phyloP scores from a whole-genome alignment of 2,888 invertebrate species.

The Aleiodes leptofemur region DNA sequence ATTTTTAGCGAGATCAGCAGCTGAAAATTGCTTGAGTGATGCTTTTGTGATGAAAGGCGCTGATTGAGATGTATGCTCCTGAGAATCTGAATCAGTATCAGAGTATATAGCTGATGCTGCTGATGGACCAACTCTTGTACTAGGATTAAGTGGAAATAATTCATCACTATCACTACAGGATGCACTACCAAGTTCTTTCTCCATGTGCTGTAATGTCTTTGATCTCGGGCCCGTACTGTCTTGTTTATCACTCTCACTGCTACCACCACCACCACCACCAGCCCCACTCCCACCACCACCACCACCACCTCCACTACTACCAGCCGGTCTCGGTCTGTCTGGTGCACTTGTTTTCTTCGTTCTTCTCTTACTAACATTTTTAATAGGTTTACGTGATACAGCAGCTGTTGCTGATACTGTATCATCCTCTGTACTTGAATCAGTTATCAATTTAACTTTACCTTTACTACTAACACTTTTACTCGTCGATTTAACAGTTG shows the following conservation, averaged over 20 bases:
- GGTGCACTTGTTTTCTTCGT: conserved; percentile 69
- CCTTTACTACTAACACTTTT: conserved; percentile 50
- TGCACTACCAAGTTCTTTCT: conserved; percentile 83
- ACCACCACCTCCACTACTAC: conserved; percentile 68
- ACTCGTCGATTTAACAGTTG: conserved; percentile 57
- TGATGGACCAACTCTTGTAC: conserved; percentile 68
- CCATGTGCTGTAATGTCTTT: conserved; percentile 83
- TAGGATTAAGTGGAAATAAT: conserved; percentile 79
- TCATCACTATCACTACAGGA: conserved; percentile 89
- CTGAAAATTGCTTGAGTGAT: conserved; percentile 89
- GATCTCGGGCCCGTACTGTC: conserved; percentile 72
- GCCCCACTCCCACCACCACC: conserved; percentile 67
- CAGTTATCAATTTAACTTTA: conserved; percentile 72
- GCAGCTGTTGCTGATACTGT: conserved; percentile 76
- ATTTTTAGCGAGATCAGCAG: conserved; percentile 86
- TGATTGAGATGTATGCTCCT: conserved; percentile 79
- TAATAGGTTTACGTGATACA: conserved; percentile 76
- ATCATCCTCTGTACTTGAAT: conserved; percentile 80
- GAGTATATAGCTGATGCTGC: conserved; percentile 88
- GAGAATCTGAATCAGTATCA: conserved; percentile 84
- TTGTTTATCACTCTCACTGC: conserved; percentile 69
- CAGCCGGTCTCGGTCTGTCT: conserved; percentile 75
- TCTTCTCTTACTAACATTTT: conserved; percentile 67
- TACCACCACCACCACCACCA: conserved; percentile 73
- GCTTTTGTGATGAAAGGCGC: conserved; percentile 85